These are phyloP conservation scores for Galerucella calmariensis DNA, from an alignment of 2,888 invertebrate genomes.

Conservation along the genomic window DNA sequence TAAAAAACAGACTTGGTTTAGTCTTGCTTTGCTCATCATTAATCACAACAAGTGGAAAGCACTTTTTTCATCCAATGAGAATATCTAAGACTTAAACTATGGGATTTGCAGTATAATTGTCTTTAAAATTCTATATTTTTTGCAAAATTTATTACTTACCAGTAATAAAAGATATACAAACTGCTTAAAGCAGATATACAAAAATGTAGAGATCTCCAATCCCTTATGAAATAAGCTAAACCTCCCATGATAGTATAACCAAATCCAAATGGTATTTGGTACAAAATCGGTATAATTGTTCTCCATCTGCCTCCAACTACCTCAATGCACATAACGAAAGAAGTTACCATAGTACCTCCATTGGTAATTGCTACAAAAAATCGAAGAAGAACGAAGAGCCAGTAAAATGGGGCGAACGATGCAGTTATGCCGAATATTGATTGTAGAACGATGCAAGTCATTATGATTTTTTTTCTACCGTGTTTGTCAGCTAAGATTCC, in stretches of 20 bases:
- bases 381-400: constrained; percentile 68
- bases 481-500: constrained; percentile 72
- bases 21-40: too few relatives aligned
- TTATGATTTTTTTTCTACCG: constrained; percentile 71
- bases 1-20: too few relatives aligned
- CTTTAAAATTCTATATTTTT: neutral
- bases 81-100: too few relatives aligned
- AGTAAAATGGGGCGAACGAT: constrained; percentile 68
- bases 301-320: constrained; percentile 73
- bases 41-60: too few relatives aligned
- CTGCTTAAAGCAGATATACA: constrained; percentile 68
- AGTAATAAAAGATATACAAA: constrained; percentile 66
- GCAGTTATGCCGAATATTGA: constrained; percentile 67
- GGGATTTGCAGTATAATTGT: too few relatives aligned
- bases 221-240: constrained; percentile 70
- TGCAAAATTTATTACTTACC: constrained; percentile 59
- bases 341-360: constrained; percentile 73
- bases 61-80: too few relatives aligned
- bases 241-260: constrained; percentile 70
- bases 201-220: constrained; percentile 73
- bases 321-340: constrained; percentile 76
- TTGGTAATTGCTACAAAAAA: constrained; percentile 71
- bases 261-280: constrained; percentile 73
- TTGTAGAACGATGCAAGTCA: constrained; percentile 69
- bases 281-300: constrained; percentile 71